Base-by-base conservation (phyloP, 2,113 vertebrate genomes). In the Pavo muticus region DNA sequence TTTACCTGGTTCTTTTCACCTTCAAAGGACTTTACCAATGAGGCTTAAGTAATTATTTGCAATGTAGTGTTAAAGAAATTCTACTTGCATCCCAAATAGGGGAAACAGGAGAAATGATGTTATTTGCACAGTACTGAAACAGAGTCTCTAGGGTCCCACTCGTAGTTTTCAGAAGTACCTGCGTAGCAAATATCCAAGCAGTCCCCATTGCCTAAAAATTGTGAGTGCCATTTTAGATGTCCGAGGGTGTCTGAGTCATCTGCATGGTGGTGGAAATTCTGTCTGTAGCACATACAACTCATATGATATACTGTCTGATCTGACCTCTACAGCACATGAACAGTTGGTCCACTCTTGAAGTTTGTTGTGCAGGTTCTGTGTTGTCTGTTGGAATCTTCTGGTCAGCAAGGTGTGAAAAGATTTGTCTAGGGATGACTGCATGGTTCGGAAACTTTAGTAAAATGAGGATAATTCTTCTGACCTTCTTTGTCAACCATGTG, bases 221-320 rank as follows among this genome's bases (percentile, higher is more conserved):
- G 4, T 25, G 65, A 56, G 18, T 44, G 25, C 18, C 3, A 3
- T 64, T 59, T 64, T 11, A 35, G 37, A 39, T 79, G 57, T 42
- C 61, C 52, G 64, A 27, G 42, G 11, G 8, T 71, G 17, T n/a
- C 37, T 45, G 8, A 81, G 14, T 48, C 54, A 59, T 29, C 54
- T 32, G n/a, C 21, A 1, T 11, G 63, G 5, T 14, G 20, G 10
- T 83, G 48, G 69, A 20, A 59, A 32, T 59, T n/a, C 20, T n/a
- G 32, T 50, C 47, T 73, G 48, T 19, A 64, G 60, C 23, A 14
- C 29, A 4, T 13, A 37, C 6, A 21, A 35, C 37, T 8, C 1
- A 1, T 1, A 0, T 40, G n/a, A 15, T 35, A 35, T 5, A 6
- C 17, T 35, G 35, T 11, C 50, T 19, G 13, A 47, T 77, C 50